Conservation (phyloP, 2,888 invertebrate genomes). For the Allophyes oxyacanthae region DNA sequence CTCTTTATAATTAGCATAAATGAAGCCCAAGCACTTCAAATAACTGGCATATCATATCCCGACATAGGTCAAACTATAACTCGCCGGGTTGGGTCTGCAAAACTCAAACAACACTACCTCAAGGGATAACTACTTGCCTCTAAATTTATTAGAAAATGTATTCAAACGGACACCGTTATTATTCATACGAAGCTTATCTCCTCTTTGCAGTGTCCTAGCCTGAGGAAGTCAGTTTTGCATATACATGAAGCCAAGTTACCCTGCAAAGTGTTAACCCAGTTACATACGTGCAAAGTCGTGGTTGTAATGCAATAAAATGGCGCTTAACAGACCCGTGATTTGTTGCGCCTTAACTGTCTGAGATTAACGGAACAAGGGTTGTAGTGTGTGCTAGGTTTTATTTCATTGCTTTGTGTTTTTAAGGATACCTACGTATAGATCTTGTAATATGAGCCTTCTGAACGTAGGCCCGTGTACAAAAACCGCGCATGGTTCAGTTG, state of each 20-base stretch:
- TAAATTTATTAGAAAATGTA: slow-evolving; percentile 50
- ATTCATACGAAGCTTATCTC: slow-evolving; percentile 58
- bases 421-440: no score
- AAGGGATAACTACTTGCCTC: slow-evolving; percentile 25
- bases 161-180: slow-evolving; percentile 54
- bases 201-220: slow-evolving; percentile 47
- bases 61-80: background rate
- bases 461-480: no score
- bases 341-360: slow-evolving; percentile 37
- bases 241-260: slow-evolving; percentile 44
- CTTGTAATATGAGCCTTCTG: no score
- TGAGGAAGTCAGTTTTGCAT: slow-evolving; percentile 56
- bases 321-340: slow-evolving; percentile 35
- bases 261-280: slow-evolving; percentile 43
- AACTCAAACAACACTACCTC: slow-evolving; percentile 7
- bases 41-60: background rate
- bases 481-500: no score
- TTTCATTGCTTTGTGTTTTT: slow-evolving; percentile 5
- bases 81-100: slow-evolving; percentile 15
- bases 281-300: slow-evolving; percentile 40
- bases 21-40: background rate
- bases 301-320: slow-evolving; percentile 47
- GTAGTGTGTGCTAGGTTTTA: slow-evolving; percentile 20
- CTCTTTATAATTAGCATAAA: no score
- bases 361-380: slow-evolving; percentile 26